Base-by-base conservation (phyloP, 2,797 vertebrate species). In the Catharus ustulatus region DNA sequence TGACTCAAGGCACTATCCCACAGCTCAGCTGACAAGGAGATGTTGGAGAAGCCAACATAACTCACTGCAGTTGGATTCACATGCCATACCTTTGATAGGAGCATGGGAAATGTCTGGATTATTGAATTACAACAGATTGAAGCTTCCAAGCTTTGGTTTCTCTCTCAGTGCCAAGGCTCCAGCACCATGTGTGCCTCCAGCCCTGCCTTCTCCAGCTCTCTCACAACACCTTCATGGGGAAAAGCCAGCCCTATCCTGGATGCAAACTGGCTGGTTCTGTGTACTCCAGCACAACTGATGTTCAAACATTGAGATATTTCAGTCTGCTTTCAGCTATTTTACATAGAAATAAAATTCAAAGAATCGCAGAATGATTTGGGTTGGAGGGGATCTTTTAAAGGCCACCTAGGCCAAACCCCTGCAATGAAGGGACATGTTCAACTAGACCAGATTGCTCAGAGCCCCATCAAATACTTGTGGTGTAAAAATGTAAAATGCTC, bases 61-160 rank as follows among this genome's bases (percentile, higher is more conserved):
- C 59, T 71, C 85, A 17, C 78, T 32, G 12, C 24, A 73, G 84
- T 1, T 67, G 36, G 54, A 62, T 40, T 66, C 78, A 42, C 52
- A 5, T 48, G 40, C 52, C 2, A 0, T 15, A 69, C 15, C 67
- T 68, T 67, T 5, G 18, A 48, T 8, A 55, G 0, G 7, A 80
- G 30, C 64, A 71, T 6, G 21, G 54, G 15, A 55, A 66, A 76
- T 5, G 5, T 43, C 75, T 74, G 19, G 1, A 43, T 62, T 93
- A 43, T 52, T 80, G 63, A 82, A 67, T 69, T 64, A 43, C 75
- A 75, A 59, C 84, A 91, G 48, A 75, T 6, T 68, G 74, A 92
- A 82, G 0, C 3, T 38, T 57, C 73, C 66, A 75, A 54, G 55
- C 67, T 72, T 72, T 78, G 46, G 54, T 72, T 15, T 27, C 82